Evolutionary conservation across 2,113 vertebrate genomes (phyloP).

Genomic region (Taurulus bubalis): DNA sequence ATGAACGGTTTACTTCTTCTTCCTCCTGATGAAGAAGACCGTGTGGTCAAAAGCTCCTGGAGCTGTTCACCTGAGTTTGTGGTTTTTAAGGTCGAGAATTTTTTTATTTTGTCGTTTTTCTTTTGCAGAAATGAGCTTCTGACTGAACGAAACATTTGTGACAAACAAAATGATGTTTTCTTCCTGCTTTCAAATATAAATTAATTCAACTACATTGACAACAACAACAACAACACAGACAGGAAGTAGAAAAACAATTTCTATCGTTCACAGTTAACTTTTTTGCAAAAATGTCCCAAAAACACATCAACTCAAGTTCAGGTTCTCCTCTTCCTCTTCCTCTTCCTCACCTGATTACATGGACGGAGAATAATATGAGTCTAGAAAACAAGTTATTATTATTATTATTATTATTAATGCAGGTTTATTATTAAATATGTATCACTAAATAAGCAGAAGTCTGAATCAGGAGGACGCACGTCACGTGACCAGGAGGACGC

Average conservation of each 20-base stretch:
- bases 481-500: too few relatives aligned
- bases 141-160: neutral
- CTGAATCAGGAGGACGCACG: neutral
- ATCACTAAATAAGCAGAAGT: neutral
- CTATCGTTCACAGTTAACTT: slow-evolving; percentile 58
- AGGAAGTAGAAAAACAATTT: slow-evolving; percentile 53
- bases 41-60: too few relatives aligned
- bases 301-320: slow-evolving; percentile 30
- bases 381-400: neutral
- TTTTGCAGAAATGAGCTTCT: slow-evolving; percentile 25
- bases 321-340: neutral
- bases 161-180: neutral
- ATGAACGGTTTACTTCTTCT: too few relatives aligned
- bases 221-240: slow-evolving; percentile 47
- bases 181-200: slow-evolving; percentile 52
- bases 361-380: neutral
- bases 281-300: slow-evolving; percentile 43
- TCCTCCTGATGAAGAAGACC: too few relatives aligned
- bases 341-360: neutral
- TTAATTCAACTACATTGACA: slow-evolving; percentile 48
- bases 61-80: neutral
- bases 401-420: neutral
- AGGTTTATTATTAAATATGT: neutral
- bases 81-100: neutral
- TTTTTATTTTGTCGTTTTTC: neutral